These are phyloP conservation scores for Trematomus bernacchii DNA, from an alignment of 2,797 vertebrate genomes.

Conservation along the genomic window DNA sequence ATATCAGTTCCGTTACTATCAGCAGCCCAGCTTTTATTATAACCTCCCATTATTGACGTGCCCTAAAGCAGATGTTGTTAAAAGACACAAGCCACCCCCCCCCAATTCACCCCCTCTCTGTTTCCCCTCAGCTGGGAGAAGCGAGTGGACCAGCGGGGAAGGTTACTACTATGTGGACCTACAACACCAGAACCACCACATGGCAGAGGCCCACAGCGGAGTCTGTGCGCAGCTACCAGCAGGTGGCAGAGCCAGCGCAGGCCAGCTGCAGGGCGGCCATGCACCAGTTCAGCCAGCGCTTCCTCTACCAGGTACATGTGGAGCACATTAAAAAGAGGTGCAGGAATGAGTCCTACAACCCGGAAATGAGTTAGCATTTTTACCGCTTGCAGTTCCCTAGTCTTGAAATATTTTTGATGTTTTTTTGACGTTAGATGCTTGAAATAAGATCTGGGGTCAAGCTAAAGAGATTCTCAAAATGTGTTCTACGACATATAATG, in stretches of 20 bases:
- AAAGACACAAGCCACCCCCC: conserved; percentile 14
- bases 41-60: conserved; percentile 41
- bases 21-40: not conserved
- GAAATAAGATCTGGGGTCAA: too few relatives aligned
- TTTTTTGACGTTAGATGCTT: too few relatives aligned
- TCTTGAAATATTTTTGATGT: too few relatives aligned
- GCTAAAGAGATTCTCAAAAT: too few relatives aligned
- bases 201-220: conserved; percentile 98
- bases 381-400: too few relatives aligned
- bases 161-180: conserved; percentile 98
- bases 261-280: conserved; percentile 97
- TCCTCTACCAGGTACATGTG: conserved; percentile 94
- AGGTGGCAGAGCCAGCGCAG: conserved; percentile 97
- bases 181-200: conserved; percentile 97
- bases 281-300: conserved; percentile 99
- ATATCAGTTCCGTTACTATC: conserved; percentile 31
- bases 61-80: conserved; percentile 51
- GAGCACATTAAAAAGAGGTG: too few relatives aligned
- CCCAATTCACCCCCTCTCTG: conserved; percentile 1
- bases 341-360: too few relatives aligned
- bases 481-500: too few relatives aligned
- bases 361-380: too few relatives aligned
- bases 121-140: conserved; percentile 92
- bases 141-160: conserved; percentile 93
- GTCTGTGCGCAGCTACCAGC: conserved; percentile 95